Base-by-base conservation (phyloP, 2,888 invertebrate species). In the Limnephilus lunatus region DNA sequence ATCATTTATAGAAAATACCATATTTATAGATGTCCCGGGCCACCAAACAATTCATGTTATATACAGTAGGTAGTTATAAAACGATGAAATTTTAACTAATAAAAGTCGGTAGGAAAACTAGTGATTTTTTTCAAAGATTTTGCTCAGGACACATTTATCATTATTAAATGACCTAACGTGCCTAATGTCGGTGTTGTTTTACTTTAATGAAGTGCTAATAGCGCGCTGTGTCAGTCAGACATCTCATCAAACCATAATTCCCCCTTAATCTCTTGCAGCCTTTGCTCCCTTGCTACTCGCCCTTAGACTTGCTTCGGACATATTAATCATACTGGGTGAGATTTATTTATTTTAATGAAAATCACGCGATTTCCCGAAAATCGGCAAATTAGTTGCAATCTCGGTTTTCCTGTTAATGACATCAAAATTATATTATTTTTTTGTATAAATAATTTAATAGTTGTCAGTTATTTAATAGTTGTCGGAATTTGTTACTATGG, bases 171-270 rank as follows among this genome's bases (percentile, higher is more conserved):
- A 68, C 2, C 9, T n/a, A 25, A 7, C 7, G 25, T 25, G 68
- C 25, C 25, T 25, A 25, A 68, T 53, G 25, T 68, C 9, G n/a
- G 68, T 68, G 68, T 9, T 68, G 35, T 25, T 81, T 89, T 81
- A 32, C 15, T 81, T 53, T 90, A 30, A 90, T 83, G 81, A 83
- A 90, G 81, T 90, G 90, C 83, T 82, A 48, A 83, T 83, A 53
- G 89, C 81, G 31, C 19, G 25, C 68, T 68, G 89, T 35, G 82
- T 91, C 81, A 89, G 91, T 89, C 91, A 91, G 89, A 82, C 83
- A 30, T 44, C 53, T 83, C 85, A 91, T 91, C 91, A 87, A 87
- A 91, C 35, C 85, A 91, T 81, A 81, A 81, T 39, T 19, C 9
- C 68, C 68, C 83, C 31, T n/a, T 83, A 82, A 90, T 44, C 90